These are phyloP conservation scores for Protobothrops mucrosquamatus DNA, from an alignment of 2,113 vertebrate species.

Conservation along the genomic window DNA sequence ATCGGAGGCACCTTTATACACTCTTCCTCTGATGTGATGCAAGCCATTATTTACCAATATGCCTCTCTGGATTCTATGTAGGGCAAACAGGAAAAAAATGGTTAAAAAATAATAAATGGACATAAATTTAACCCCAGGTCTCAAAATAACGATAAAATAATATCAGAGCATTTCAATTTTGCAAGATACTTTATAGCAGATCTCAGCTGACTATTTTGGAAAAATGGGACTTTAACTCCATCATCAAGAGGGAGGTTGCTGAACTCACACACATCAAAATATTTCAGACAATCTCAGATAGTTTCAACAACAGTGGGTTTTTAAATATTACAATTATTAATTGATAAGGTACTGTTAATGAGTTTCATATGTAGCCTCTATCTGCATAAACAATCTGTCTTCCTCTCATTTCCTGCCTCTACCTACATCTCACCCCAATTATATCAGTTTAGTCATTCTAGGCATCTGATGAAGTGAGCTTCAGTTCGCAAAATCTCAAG, in stretches of 20 bases:
- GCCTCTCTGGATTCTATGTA: background rate
- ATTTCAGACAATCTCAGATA: background rate
- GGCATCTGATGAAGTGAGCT: background rate
- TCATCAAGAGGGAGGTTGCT: background rate
- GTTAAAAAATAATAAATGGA: no score
- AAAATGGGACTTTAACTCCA: background rate
- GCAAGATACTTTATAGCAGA: background rate
- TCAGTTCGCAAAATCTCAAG: background rate
- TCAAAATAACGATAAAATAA: background rate
- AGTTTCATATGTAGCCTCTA: background rate
- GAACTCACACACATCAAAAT: background rate
- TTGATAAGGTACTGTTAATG: background rate
- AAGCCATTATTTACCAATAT: background rate
- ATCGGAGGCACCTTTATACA: background rate
- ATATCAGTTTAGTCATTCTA: background rate
- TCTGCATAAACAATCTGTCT: background rate
- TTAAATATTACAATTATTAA: background rate
- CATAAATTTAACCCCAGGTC: background rate
- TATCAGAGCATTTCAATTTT: background rate
- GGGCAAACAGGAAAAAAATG: background rate
- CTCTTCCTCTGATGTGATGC: background rate
- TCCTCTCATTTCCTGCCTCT: background rate
- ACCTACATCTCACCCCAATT: background rate
- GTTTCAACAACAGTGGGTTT: background rate
- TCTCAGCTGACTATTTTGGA: background rate